Evolutionary conservation across 2,797 vertebrate genomes (phyloP), one percentile per base, ranked within the genome.

Genomic region (Taenioides sp.): DNA sequence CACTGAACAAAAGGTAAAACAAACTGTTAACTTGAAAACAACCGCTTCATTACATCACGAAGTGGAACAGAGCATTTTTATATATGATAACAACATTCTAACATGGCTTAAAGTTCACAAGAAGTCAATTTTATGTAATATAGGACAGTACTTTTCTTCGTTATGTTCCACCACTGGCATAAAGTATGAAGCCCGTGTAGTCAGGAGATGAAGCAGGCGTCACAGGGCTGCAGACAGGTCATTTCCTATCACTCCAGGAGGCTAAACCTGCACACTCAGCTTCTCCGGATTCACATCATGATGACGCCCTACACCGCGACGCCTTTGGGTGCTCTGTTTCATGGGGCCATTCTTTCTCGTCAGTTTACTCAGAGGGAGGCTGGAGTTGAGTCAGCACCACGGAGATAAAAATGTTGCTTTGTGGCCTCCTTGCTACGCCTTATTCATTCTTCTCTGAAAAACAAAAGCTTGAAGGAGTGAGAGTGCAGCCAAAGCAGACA

Each of bases 301-400:
- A 93, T 86, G 92, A 58, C 25, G 57, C n/a, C 22, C 57, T 91
- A 92, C 17, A 16, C 57, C 6, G 14, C 25, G 23, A 23, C 2
- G 55, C 22, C 25, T 59, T 28, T 28, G 88, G 91, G 93, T 93
- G 80, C 82, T 81, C 80, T 87, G 85, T 83, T 58, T 87, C 70
- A 82, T 88, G 70, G 87, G 84, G 89, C 90, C 89, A 91, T 91
- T 92, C 89, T 85, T 93, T 88, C 91, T 93, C 91, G 90, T 94
- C 92, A 92, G 90, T 80, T 84, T 90, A 47, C 92, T 92, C 90
- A 82, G 89, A 89, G 89, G 88, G 90, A 87, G 85, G 88, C 83
- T 89, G 86, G 80, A 77, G 91, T 87, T 54, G 82, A 94, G 88
- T 93, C 92, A 93, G 93, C 93, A 87, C 75, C 87, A 80, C 77